Evolutionary conservation across 2,797 vertebrate genomes (phyloP), one percentile per base, ranked within the genome.

Genomic region (Coregonus ussuriensis): DNA sequence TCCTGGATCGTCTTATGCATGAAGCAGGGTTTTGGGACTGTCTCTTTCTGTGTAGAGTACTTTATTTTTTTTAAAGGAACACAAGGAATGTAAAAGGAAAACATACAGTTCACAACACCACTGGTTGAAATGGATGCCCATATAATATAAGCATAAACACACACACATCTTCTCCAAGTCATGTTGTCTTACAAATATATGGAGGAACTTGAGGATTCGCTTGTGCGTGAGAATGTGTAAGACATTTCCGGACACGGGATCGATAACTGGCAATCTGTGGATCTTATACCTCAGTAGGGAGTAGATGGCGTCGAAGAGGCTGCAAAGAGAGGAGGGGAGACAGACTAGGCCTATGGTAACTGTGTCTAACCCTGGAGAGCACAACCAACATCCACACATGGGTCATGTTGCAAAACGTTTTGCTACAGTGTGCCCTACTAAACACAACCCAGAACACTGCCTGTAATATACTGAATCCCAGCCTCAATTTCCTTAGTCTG

Each of bases 141-240:
- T 37, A 37, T 66, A 11, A 31, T 37, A n/a, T 68, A 4, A 68
- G 29, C 15, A 68, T 37, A 16, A 68, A 68, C 31, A 68, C 14
- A 33, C 14, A 18, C 4, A 35, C 33, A 59, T 59, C 56, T 59
- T 59, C 16, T 59, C 6, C 66, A 16, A 68, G 66, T 16, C 33
- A 68, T 65, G 52, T 62, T 6, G 47, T 16, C 97, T 98, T 88
- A 98, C 97, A 77, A 98, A 98, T 86, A 98, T 93, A 76, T 97
- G 94, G 41, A 99, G 95, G 90, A 98, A 99, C 89, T 97, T 98
- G 80, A 99, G 95, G 85, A 99, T 96, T 29, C 97, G 93, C 78
- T 98, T 98, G 90, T 99, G 98, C 0, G 97, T 98, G 77, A 99
- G 92, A 82, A 98, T 98, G 86, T 97, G 95, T 53, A 99, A 91